These are phyloP conservation scores for Empidonax traillii DNA, from an alignment of 2,113 vertebrate genomes.

Conservation along the genomic window DNA sequence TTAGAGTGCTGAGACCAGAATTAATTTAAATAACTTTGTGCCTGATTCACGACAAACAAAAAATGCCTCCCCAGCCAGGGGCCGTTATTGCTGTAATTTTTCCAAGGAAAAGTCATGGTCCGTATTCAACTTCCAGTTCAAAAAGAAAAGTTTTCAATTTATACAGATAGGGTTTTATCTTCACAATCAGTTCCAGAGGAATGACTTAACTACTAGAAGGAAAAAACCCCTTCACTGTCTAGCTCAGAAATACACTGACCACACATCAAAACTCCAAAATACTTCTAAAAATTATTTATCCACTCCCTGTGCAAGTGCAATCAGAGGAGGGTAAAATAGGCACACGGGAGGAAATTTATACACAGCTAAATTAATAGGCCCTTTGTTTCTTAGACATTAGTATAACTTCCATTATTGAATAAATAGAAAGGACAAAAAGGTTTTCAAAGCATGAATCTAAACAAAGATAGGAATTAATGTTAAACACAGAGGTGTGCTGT, in stretches of 20 bases:
- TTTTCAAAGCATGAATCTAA: neutral
- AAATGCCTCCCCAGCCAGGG: slow-evolving; percentile 47
- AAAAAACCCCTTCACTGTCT: neutral
- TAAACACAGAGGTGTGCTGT: neutral
- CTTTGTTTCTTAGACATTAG: neutral
- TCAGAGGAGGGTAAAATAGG: slow-evolving; percentile 21
- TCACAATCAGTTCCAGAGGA: slow-evolving; percentile 37
- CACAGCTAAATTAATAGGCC: neutral
- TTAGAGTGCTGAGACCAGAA: slow-evolving; percentile 64
- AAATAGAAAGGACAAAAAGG: neutral
- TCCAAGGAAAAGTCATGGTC: slow-evolving; percentile 63
- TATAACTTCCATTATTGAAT: neutral
- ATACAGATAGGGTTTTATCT: slow-evolving; percentile 56
- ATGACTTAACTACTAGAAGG: slow-evolving; percentile 47
- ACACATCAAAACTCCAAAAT: slow-evolving; percentile 27
- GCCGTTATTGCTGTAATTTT: slow-evolving; percentile 63
- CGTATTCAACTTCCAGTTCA: slow-evolving; percentile 56
- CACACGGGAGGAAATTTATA: slow-evolving; percentile 6
- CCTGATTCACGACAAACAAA: slow-evolving; percentile 62
- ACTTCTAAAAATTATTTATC: slow-evolving; percentile 39
- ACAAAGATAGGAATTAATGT: slow-evolving; percentile 2
- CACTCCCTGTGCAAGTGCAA: neutral
- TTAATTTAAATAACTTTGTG: slow-evolving; percentile 71
- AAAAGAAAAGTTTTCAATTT: slow-evolving; percentile 71
- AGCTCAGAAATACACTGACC: slow-evolving; percentile 25